Evolutionary conservation across 2,113 vertebrate species (phyloP).

Genomic region (Anas platyrhynchos): DNA sequence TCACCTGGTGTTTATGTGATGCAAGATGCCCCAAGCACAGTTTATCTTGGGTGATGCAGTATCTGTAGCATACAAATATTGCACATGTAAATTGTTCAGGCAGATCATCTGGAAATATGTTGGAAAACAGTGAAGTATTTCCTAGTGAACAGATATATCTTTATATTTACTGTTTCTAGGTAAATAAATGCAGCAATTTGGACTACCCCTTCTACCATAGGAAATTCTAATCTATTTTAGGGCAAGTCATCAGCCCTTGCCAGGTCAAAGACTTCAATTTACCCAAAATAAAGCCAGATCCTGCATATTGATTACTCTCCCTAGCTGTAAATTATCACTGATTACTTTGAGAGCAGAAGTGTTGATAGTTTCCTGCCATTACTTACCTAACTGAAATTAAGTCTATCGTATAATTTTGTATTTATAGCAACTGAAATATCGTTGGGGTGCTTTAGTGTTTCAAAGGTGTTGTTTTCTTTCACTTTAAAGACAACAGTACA

Average conservation of each 20-base stretch:
- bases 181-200: background rate
- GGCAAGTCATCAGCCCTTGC: background rate
- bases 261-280: constrained; percentile 45
- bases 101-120: background rate
- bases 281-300: constrained; percentile 30
- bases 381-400: constrained; percentile 28
- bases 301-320: constrained; percentile 51
- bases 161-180: background rate
- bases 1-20: background rate
- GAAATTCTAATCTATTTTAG: background rate
- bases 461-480: background rate
- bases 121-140: background rate
- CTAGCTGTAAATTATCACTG: constrained; percentile 50
- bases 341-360: constrained; percentile 46
- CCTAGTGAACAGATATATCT: background rate
- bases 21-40: background rate
- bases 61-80: background rate
- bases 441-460: background rate
- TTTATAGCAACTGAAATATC: background rate
- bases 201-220: background rate
- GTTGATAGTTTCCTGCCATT: constrained; percentile 36
- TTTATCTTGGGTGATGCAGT: background rate
- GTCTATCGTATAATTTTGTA: background rate
- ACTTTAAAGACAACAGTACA: background rate
- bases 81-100: background rate